Conservation (phyloP, 2,797 vertebrate species). For the Bovichtus diacanthus region DNA sequence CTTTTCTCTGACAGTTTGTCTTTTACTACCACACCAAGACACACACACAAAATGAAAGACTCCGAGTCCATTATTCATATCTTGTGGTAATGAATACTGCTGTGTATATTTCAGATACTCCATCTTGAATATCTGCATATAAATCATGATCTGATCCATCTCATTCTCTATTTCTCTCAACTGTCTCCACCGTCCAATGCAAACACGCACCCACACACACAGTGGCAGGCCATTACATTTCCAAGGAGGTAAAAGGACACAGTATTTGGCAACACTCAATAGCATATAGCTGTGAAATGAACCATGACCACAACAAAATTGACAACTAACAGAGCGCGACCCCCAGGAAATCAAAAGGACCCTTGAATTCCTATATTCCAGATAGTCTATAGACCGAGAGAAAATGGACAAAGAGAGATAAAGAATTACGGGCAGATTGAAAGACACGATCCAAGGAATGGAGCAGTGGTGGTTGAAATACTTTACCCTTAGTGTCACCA, state of each 20-base stretch:
- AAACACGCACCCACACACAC: conserved; percentile 32
- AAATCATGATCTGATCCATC: conserved; percentile 60
- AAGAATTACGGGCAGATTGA: conserved; percentile 31
- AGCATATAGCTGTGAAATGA: conserved; percentile 70
- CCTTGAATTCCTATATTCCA: conserved; percentile 53
- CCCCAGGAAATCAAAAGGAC: conserved; percentile 65
- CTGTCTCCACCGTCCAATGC: conserved; percentile 29
- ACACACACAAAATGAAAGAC: neutral
- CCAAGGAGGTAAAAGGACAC: conserved; percentile 61
- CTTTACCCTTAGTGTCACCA: conserved; percentile 72
- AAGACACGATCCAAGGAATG: conserved; percentile 43
- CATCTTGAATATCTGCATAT: conserved; percentile 44
- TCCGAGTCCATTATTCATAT: conserved; percentile 11
- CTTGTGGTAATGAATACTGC: conserved; percentile 40
- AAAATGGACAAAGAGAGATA: conserved; percentile 25
- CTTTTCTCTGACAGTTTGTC: conserved; percentile 11
- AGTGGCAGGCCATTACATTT: conserved; percentile 58
- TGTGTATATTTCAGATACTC: conserved; percentile 35
- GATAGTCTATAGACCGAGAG: conserved; percentile 24
- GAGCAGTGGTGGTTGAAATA: conserved; percentile 56
- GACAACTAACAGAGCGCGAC: conserved; percentile 69
- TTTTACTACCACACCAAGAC: neutral
- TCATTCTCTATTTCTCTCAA: conserved; percentile 38
- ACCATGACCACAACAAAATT: conserved; percentile 65
- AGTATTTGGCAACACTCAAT: conserved; percentile 61